Evolutionary conservation across 2,888 invertebrate genomes (phyloP).

Genomic region (Autographa gamma): DNA sequence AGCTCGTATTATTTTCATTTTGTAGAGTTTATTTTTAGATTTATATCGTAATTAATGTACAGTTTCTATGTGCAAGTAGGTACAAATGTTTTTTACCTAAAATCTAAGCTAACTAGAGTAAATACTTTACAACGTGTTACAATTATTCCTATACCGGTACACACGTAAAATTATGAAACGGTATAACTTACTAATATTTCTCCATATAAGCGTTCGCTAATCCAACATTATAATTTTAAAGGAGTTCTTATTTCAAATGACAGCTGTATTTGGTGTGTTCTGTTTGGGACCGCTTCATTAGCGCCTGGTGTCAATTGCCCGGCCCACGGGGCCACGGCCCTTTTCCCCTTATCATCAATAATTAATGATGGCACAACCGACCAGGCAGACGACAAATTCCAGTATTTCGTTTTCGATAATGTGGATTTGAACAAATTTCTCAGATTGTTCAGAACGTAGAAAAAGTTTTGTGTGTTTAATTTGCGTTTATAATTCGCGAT

Average conservation of each 20-base stretch:
- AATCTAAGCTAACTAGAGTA: not conserved
- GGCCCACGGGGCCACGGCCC: conserved; percentile 57
- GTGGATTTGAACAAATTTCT: conserved; percentile 58
- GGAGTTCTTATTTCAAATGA: conserved; percentile 56
- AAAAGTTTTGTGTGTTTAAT: conserved; percentile 26
- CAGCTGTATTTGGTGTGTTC: conserved; percentile 68
- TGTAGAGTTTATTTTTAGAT: not conserved
- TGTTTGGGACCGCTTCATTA: conserved; percentile 76
- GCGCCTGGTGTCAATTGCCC: conserved; percentile 77
- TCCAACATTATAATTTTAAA: conserved; percentile 67
- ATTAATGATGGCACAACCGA: conserved; percentile 73
- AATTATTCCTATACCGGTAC: not conserved
- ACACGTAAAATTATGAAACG: conserved; percentile 1
- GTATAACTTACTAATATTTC: conserved; percentile 15
- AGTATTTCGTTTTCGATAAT: conserved; percentile 55
- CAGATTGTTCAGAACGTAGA: conserved; percentile 34
- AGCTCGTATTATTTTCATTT: too few species aligned
- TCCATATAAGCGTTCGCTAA: conserved; percentile 12
- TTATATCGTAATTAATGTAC: not conserved
- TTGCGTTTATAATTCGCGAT: conserved; percentile 19
- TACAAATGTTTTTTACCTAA: not conserved
- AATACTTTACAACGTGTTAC: not conserved
- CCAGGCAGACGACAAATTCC: conserved; percentile 51
- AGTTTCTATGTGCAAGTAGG: not conserved
- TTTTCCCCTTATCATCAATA: conserved; percentile 75